A percentile compares a stretch with the other conserved stretches of the same genome.
phyloP scores from a whole-genome alignment of 2,113 vertebrate genomes.

The Notarius lentiginosus region DNA sequence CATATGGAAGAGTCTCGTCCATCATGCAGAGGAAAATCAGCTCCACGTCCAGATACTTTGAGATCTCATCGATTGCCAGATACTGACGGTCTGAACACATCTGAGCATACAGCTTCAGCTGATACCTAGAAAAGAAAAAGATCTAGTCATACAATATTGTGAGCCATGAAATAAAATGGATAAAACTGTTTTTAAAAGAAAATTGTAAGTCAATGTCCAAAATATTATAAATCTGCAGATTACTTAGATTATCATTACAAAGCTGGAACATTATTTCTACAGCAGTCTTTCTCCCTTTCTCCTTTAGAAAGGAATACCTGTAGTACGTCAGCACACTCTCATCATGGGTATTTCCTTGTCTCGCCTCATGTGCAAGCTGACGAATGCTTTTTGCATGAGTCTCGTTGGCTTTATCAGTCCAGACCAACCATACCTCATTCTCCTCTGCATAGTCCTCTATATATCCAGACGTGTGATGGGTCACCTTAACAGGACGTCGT shows the following conservation, averaged over 20 bases:
- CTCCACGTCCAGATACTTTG: constrained; percentile 93
- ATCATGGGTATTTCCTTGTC: constrained; percentile 90
- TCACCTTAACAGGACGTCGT: constrained; percentile 84
- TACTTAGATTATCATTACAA: not conserved
- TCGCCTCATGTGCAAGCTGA: constrained; percentile 89
- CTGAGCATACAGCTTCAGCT: constrained; percentile 94
- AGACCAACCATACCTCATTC: constrained; percentile 96
- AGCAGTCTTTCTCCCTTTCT: not conserved
- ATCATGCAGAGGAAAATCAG: constrained; percentile 98
- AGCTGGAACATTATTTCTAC: not conserved
- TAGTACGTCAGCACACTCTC: constrained; percentile 96
- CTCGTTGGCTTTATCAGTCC: constrained; percentile 87
- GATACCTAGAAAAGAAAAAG: constrained; percentile 77
- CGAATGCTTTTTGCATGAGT: constrained; percentile 90
- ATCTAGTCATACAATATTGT: not conserved
- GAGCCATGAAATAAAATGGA: not conserved
- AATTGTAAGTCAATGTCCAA: not conserved
- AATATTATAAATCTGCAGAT: not conserved
- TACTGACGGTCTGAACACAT: constrained; percentile 99
- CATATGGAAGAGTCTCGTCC: constrained; percentile 91
- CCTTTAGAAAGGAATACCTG: constrained; percentile 71
- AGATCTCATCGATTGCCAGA: constrained; percentile 95
- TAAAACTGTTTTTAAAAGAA: not conserved
- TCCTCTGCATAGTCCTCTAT: constrained; percentile 85
- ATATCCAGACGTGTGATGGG: constrained; percentile 77